phyloP scores from a whole-genome alignment of 1,140 invertebrate species.

The Tetragonula clypearis region DNA sequence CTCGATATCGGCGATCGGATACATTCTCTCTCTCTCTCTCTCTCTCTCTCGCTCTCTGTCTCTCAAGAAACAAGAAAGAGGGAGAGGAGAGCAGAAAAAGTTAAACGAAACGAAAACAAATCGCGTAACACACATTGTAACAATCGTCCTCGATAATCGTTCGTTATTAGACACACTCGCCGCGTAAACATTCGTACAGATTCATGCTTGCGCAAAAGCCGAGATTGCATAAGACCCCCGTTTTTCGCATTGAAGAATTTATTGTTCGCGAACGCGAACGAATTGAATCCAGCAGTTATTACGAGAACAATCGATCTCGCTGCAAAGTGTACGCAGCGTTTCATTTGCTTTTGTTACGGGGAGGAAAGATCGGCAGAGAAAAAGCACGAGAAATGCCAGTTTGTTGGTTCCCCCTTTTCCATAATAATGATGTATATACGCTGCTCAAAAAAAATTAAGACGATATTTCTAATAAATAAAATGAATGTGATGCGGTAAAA shows the following conservation, averaged over 20 bases:
- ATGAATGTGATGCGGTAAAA: too few relatives aligned
- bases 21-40: too few relatives aligned
- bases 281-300: background rate
- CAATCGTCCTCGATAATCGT: constrained; percentile 6
- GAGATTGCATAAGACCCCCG: constrained; percentile 24
- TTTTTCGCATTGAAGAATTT: constrained; percentile 9
- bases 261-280: background rate
- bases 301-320: background rate
- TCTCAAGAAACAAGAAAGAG: background rate
- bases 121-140: background rate
- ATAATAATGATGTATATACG: too few relatives aligned
- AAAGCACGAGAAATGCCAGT: background rate
- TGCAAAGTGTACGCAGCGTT: too few relatives aligned
- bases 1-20: background rate
- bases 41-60: too few relatives aligned
- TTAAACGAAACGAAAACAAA: background rate
- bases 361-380: too few relatives aligned
- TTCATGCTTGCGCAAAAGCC: background rate
- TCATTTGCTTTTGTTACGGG: too few relatives aligned
- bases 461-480: too few relatives aligned
- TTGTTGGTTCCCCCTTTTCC: background rate
- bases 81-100: background rate
- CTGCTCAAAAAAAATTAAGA: too few relatives aligned
- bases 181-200: constrained; percentile 27
- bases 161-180: background rate